Evolutionary conservation across 92 coral and sea anemone genomes (phyloP).

Genomic region (Siderastrea siderea): DNA sequence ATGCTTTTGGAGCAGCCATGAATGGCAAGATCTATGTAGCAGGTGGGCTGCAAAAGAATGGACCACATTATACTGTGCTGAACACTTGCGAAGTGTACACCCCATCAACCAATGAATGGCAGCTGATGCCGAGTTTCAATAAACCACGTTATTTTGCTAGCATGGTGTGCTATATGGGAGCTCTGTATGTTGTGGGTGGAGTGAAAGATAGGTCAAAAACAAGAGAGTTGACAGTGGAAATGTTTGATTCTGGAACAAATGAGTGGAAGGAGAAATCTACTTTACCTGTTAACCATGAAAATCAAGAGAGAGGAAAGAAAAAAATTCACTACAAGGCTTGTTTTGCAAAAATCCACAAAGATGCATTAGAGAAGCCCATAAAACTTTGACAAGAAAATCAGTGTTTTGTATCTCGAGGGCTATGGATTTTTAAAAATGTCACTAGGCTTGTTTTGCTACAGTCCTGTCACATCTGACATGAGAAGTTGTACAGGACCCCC

Average conservation of each 20-base stretch:
- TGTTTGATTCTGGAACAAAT: not conserved
- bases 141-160: not conserved
- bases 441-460: no score
- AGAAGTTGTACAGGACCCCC: no score
- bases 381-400: not conserved
- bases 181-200: constrained; percentile 3
- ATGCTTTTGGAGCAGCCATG: constrained; percentile 16
- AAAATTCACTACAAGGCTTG: constrained; percentile 4
- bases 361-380: not conserved
- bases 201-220: not conserved
- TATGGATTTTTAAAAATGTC: no score
- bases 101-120: constrained; percentile 6
- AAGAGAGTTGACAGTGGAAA: not conserved
- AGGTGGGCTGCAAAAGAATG: not conserved
- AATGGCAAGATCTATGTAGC: constrained; percentile 1
- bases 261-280: not conserved
- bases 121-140: not conserved
- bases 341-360: not conserved
- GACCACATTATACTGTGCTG: not conserved
- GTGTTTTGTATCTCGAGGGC: no score
- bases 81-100: not conserved
- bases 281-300: not conserved
- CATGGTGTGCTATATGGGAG: not conserved
- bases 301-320: not conserved
- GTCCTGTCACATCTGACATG: no score